Conservation (phyloP, 2,113 vertebrate genomes). For the Anser cygnoides region DNA sequence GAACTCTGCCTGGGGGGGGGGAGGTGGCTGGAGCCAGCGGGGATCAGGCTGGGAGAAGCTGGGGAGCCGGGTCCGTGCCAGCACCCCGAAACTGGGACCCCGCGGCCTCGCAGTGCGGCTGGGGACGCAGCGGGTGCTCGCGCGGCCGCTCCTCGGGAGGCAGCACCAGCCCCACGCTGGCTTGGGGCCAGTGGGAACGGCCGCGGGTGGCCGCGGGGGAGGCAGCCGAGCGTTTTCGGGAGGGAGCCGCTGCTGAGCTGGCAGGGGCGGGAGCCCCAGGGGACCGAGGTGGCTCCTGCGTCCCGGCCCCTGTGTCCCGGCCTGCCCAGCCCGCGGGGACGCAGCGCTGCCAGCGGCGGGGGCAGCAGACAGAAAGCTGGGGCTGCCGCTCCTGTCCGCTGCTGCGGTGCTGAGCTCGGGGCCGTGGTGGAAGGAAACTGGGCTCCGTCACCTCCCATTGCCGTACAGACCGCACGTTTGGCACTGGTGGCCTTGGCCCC, state of each 20-base stretch:
- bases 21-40: fast-evolving
- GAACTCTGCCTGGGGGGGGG: not conserved
- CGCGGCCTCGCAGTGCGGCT: not conserved
- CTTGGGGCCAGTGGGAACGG: not conserved
- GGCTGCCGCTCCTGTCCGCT: too few species aligned
- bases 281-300: not conserved
- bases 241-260: not conserved
- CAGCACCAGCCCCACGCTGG: not conserved
- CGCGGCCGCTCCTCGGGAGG: not conserved
- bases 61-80: not conserved
- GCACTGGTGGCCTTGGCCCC: not conserved
- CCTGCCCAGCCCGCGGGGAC: not conserved
- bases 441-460: not conserved
- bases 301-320: not conserved
- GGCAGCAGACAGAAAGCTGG: too few species aligned
- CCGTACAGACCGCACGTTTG: fast-evolving
- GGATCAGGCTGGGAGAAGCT: not conserved
- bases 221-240: not conserved
- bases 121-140: fast-evolving
- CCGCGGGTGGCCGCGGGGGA: not conserved
- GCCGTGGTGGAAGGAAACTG: not conserved
- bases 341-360: not conserved
- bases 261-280: not conserved
- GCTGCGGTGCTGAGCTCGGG: not conserved
- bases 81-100: not conserved